Evolutionary conservation across 2,797 vertebrate species (phyloP).

Genomic region (Enteromius mattozi): DNA sequence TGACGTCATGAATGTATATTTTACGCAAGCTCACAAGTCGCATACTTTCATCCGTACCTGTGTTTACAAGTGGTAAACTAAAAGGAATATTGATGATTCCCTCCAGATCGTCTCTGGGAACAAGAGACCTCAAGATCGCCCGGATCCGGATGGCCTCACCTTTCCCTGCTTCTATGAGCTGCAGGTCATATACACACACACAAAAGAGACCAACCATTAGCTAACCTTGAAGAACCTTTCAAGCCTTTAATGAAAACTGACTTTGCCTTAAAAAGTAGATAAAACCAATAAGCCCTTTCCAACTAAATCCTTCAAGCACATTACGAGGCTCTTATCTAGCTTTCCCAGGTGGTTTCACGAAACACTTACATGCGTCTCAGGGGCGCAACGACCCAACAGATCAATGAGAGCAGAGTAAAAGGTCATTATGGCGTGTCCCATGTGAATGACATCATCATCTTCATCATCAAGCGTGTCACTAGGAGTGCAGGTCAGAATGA

Average conservation of each 20-base stretch:
- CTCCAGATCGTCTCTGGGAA: conserved; percentile 90
- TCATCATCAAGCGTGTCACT: conserved; percentile 83
- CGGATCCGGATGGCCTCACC: conserved; percentile 93
- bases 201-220: conserved; percentile 24
- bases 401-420: conserved; percentile 96
- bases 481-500: conserved; percentile 24
- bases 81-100: conserved; percentile 93
- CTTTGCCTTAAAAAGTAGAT: conserved; percentile 36
- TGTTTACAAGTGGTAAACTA: conserved; percentile 86
- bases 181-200: conserved; percentile 40
- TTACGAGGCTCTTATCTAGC: conserved; percentile 35
- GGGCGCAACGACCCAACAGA: conserved; percentile 92
- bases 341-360: not conserved
- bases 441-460: conserved; percentile 89
- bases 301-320: conserved; percentile 40
- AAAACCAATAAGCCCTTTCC: conserved; percentile 42
- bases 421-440: conserved; percentile 96
- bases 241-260: conserved; percentile 42
- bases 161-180: conserved; percentile 93
- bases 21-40: not conserved
- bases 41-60: conserved; percentile 76
- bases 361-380: conserved; percentile 91
- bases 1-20: conserved; percentile 19
- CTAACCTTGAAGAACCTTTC: conserved; percentile 32
- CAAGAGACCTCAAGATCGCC: conserved; percentile 91